Evolutionary conservation across 2,797 vertebrate genomes (phyloP), one percentile per base, ranked within the genome.

Genomic region (Enteromius paludinosus): DNA sequence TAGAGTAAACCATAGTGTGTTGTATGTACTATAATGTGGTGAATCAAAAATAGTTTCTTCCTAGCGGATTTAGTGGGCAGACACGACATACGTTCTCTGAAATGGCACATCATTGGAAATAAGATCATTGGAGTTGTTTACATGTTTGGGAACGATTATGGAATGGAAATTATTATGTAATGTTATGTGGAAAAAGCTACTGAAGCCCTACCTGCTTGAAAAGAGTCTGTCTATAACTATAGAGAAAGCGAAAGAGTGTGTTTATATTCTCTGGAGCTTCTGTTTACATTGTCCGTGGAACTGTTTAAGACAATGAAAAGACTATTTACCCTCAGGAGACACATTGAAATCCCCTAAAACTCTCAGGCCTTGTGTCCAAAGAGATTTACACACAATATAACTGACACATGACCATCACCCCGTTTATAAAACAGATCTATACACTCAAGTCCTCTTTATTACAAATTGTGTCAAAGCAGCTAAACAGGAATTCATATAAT

Each of bases 131-230:
- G 8, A 59, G 85, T 83, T 87, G 70, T 89, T 88, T 83, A 66
- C 33, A 70, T 80, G 82, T 23, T 43, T 79, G 30, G 73, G 87
- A 86, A 85, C 49, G 25, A 28, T 28, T 65, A 78, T 35, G 43
- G 43, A 78, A 66, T 35, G 28, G 61, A 35, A 78, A 78, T 49
- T 18, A 38, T 68, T 38, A 68, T 41, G 77, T 68, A 41, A n/a
- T 41, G 43, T 87, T 25, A 83, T 79, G 90, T 85, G 91, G 92
- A 93, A 94, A 93, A 90, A 89, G 78, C 84, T 89, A 86, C 17
- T 61, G 72, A 87, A 88, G 83, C 86, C 87, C 88, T 61, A 61
- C 93, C 91, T 93, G 89, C 64, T 83, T 87, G 17, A 87, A 86
- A 87, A 79, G 78, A 38, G 73, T 69, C 75, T 65, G 65, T 78